Evolutionary conservation across 2,797 vertebrate species (phyloP), one percentile per base, ranked within the genome.

Genomic region (Periophthalmus magnuspinnatus): DNA sequence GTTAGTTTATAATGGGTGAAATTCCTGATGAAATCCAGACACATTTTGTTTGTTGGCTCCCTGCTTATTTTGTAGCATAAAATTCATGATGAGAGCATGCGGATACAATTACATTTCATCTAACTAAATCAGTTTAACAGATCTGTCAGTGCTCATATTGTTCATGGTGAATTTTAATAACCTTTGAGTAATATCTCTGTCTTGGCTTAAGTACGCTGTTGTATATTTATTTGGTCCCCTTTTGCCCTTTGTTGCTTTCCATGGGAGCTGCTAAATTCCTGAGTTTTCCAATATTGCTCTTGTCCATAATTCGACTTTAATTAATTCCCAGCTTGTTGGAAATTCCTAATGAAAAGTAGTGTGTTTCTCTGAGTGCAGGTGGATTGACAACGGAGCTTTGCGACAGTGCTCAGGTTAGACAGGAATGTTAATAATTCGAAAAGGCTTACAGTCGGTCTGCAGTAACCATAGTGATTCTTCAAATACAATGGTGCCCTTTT

Each of bases 381-480:
- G 77, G 88, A 87, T 87, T 87, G 86, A 88, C 74, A 79, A 83
- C 81, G 78, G 89, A 89, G 86, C 89, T 91, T 87, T 90, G 90
- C 91, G 91, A 87, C 91, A 90, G 89, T 90, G 87, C 91, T 83
- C 77, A 24, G 88, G 85, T 84, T 82, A 82, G 84, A 81, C 86
- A 93, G 90, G 92, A 93, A 94, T 93, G 92, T 90, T 92, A 92
- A 93, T 93, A 92, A 93, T 92, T 93, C 90, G 86, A 84, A 93
- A 93, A 93, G 92, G 90, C 91, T 93, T 93, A 93, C 92, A 93
- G 92, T 94, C 86, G 67, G 72, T 81, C 67, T 74, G 81, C 88
- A 85, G 93, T 94, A 91, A 84, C 88, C 93, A 94, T 93, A 91
- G 92, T 81, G 47, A 94, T 91, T 80, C 87, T 77, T 81, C 81